Conservation (phyloP, 2,888 invertebrate species). For the Acanthoscelides obtectus region DNA sequence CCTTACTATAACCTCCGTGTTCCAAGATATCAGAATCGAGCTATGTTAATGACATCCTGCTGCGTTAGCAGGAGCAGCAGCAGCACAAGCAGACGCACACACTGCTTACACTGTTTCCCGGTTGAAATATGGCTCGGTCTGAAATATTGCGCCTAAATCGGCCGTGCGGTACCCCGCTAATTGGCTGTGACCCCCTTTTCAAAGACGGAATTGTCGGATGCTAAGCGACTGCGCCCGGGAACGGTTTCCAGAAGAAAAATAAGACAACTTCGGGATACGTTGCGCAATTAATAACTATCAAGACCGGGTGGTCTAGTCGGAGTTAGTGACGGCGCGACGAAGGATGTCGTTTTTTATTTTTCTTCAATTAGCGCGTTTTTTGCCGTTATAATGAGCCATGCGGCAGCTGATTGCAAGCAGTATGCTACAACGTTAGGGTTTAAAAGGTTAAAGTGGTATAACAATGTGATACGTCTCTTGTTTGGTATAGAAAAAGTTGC, state of each 20-base stretch:
- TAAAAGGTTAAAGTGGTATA: neutral
- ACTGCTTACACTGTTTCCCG: neutral
- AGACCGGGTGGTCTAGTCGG: neutral
- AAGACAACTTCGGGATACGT: neutral
- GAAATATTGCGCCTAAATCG: conserved; percentile 2
- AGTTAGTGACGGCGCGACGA: neutral
- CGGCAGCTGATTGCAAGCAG: neutral
- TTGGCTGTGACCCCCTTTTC: conserved; percentile 6
- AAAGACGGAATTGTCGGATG: neutral
- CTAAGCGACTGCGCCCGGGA: conserved; percentile 7
- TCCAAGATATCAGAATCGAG: conserved; percentile 31
- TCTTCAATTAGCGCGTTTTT: neutral
- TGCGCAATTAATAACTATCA: conserved; percentile 1
- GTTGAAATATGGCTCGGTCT: neutral
- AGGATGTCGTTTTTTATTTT: neutral
- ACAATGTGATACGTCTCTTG: too few relatives aligned
- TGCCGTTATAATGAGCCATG: neutral
- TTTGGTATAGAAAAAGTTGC: too few relatives aligned
- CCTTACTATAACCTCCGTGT: too few relatives aligned
- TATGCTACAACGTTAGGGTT: neutral
- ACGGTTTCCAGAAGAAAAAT: conserved; percentile 7
- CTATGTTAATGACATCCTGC: conserved; percentile 38
- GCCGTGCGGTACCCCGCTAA: neutral
- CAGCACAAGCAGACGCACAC: neutral
- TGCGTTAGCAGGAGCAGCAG: neutral